Evolutionary conservation across 1,140 invertebrate genomes (phyloP).

Genomic region (Penaeus chinensis): DNA sequence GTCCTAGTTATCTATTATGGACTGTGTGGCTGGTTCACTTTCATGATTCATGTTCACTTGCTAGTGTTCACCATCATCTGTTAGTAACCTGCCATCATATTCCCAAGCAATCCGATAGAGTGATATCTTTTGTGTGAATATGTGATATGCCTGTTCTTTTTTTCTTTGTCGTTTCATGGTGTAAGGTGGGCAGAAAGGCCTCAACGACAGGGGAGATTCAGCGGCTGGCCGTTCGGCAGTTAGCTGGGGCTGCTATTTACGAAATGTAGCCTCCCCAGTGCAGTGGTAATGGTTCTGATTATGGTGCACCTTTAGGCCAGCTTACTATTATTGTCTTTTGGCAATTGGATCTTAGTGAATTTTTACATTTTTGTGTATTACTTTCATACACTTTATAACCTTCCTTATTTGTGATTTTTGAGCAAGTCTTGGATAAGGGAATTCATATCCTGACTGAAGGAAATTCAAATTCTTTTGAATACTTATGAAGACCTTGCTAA

Average conservation of each 20-base stretch:
- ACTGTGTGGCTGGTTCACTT: slow-evolving; percentile 23
- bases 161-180: slow-evolving; percentile 62
- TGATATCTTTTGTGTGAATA: slow-evolving; percentile 59
- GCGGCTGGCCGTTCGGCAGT: slow-evolving; percentile 50
- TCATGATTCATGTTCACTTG: not conserved
- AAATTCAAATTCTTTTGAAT: too few relatives aligned
- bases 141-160: slow-evolving; percentile 63
- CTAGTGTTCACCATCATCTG: slow-evolving; percentile 3
- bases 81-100: slow-evolving; percentile 8
- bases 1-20: not conserved
- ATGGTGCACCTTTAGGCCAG: slow-evolving; percentile 55
- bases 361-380: not conserved
- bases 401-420: too few relatives aligned
- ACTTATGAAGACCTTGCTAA: too few relatives aligned
- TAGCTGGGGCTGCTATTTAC: slow-evolving; percentile 51
- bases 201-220: slow-evolving; percentile 51
- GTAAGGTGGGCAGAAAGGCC: slow-evolving; percentile 60
- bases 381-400: too few relatives aligned
- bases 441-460: too few relatives aligned
- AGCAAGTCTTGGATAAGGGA: too few relatives aligned
- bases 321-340: slow-evolving; percentile 50
- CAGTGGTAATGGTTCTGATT: slow-evolving; percentile 61
- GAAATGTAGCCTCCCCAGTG: slow-evolving; percentile 55
- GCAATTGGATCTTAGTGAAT: slow-evolving; percentile 22
- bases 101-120: slow-evolving; percentile 13